Conservation (phyloP, 2,113 vertebrate genomes). For the Megalops atlanticus region DNA sequence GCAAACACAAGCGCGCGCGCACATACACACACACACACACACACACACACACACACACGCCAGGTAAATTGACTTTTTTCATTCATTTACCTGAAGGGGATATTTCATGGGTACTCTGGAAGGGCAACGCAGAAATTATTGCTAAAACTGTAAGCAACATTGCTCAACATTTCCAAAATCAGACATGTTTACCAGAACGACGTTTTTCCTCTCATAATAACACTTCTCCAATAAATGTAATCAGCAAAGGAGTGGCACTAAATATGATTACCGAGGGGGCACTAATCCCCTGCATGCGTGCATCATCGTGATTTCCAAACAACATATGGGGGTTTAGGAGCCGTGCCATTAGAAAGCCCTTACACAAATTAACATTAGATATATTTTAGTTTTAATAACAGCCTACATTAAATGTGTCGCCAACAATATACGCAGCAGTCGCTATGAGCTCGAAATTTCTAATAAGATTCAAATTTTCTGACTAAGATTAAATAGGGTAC, state of each 20-base stretch:
- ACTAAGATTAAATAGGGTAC: background rate
- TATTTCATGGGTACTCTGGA: background rate
- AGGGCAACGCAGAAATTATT: background rate
- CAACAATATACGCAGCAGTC: background rate
- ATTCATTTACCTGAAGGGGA: background rate
- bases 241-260: slow-evolving; percentile 25
- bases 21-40: background rate
- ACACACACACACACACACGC: background rate
- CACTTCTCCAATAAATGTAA: slow-evolving; percentile 29
- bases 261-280: slow-evolving; percentile 28
- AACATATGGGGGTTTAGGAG: slow-evolving; percentile 1
- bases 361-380: slow-evolving; percentile 8
- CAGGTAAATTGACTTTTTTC: slow-evolving; percentile 1
- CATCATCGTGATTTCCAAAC: slow-evolving; percentile 31
- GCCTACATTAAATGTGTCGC: background rate
- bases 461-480: background rate
- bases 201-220: background rate
- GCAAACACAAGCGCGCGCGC: background rate
- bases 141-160: background rate
- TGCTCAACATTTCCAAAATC: background rate
- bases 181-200: background rate
- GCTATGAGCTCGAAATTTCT: background rate
- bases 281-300: slow-evolving; percentile 7
- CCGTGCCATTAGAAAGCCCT: background rate
- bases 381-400: background rate